Evolutionary conservation across 1,140 invertebrate genomes (phyloP).

Genomic region (Saccostrea cuccullata): DNA sequence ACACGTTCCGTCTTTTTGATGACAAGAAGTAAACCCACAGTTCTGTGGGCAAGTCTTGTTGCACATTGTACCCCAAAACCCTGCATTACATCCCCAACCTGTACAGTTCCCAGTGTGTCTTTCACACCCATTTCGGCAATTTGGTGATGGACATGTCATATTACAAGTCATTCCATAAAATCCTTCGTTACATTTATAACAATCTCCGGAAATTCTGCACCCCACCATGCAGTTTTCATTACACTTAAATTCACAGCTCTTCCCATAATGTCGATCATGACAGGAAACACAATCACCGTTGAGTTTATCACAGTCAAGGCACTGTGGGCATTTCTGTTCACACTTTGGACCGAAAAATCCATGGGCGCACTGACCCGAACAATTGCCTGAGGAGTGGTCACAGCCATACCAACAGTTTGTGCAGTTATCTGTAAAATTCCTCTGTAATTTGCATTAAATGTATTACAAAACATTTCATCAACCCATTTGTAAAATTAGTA

Average conservation of each 20-base stretch:
- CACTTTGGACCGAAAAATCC: constrained; percentile 17
- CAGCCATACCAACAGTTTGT: constrained; percentile 33
- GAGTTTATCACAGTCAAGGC: background rate
- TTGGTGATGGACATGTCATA: constrained; percentile 29
- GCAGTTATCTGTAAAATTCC: background rate
- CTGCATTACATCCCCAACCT: constrained; percentile 36
- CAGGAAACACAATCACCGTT: constrained; percentile 7
- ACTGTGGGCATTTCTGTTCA: constrained; percentile 5
- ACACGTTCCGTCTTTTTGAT: constrained; percentile 27
- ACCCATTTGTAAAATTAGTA: too few species aligned
- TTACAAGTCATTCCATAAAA: constrained; percentile 28
- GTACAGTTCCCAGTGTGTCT: constrained; percentile 36
- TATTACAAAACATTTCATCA: too few species aligned
- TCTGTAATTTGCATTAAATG: too few species aligned
- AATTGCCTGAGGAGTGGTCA: constrained; percentile 13
- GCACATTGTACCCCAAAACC: constrained; percentile 35
- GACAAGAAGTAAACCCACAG: constrained; percentile 34
- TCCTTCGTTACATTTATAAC: constrained; percentile 42
- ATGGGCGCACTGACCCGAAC: constrained; percentile 25
- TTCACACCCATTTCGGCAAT: constrained; percentile 43
- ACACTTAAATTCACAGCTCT: constrained; percentile 32
- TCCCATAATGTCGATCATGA: constrained; percentile 27
- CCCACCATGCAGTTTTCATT: constrained; percentile 43
- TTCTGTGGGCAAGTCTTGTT: constrained; percentile 40
- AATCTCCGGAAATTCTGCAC: constrained; percentile 29